phyloP scores from a whole-genome alignment of 2,113 vertebrate genomes.

The Hydrolagus affinis region DNA sequence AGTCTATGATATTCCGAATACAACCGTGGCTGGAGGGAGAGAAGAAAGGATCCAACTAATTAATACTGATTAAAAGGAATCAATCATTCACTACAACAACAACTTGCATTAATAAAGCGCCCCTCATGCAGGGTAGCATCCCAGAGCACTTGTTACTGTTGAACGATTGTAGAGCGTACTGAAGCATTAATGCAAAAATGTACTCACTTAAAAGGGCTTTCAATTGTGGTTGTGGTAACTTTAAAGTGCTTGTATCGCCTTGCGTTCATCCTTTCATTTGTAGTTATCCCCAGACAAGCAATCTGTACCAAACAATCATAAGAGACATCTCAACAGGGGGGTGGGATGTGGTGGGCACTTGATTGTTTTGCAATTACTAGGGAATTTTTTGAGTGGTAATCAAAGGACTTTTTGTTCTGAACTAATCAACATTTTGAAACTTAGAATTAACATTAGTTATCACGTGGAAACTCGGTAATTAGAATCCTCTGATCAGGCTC shows the following conservation, averaged over 20 bases:
- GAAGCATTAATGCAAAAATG: not conserved
- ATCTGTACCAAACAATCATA: constrained; percentile 59
- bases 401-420: too few relatives aligned
- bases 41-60: not conserved
- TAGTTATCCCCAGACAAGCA: constrained; percentile 92
- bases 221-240: constrained; percentile 96
- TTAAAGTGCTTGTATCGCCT: constrained; percentile 99
- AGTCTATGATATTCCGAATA: constrained; percentile 92
- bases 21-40: constrained; percentile 76
- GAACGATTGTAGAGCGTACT: not conserved
- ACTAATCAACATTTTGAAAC: too few relatives aligned
- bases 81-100: too few relatives aligned
- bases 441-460: too few relatives aligned
- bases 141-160: too few relatives aligned
- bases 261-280: constrained; percentile 98
- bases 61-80: too few relatives aligned
- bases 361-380: too few relatives aligned
- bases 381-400: too few relatives aligned
- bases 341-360: not conserved
- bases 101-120: too few relatives aligned
- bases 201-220: constrained; percentile 96
- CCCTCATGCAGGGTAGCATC: too few relatives aligned
- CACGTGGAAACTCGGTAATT: too few relatives aligned
- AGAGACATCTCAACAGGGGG: constrained; percentile 31
- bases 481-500: not conserved